phyloP scores from a whole-genome alignment of 2,113 vertebrate species.

The Empidonax traillii region DNA sequence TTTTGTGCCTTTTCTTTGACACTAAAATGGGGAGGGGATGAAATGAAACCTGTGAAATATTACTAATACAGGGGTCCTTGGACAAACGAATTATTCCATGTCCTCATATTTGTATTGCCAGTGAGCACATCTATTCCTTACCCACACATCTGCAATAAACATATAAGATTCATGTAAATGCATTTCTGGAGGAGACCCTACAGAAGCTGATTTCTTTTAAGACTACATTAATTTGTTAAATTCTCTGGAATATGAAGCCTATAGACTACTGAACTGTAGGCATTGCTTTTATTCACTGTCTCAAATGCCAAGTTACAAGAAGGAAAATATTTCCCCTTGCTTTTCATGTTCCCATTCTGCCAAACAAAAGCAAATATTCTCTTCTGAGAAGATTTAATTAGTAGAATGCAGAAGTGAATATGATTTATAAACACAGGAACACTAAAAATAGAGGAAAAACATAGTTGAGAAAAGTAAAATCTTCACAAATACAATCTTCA shows the following conservation, averaged over 20 bases:
- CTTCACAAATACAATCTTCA: not conserved
- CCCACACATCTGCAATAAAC: not conserved
- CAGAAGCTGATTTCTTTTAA: not conserved
- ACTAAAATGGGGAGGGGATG: not conserved
- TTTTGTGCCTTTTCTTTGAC: not conserved
- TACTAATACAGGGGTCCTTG: not conserved
- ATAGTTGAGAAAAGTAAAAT: not conserved
- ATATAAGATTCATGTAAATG: not conserved
- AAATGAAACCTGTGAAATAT: not conserved
- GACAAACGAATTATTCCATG: not conserved
- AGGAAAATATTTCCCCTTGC: not conserved
- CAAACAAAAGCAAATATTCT: not conserved
- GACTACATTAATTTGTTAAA: not conserved
- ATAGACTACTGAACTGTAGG: not conserved
- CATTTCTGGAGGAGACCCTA: not conserved
- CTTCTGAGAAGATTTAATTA: not conserved
- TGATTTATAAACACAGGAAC: not conserved
- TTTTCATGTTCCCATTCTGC: not conserved
- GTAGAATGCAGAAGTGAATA: not conserved
- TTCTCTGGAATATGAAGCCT: not conserved
- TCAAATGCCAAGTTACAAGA: not conserved
- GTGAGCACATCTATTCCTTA: not conserved
- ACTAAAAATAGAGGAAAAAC: not conserved
- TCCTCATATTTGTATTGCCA: not conserved
- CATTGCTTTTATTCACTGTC: not conserved